These are phyloP conservation scores for Linyphia triangularis DNA, from an alignment of 2,888 invertebrate genomes.

Conservation along the genomic window DNA sequence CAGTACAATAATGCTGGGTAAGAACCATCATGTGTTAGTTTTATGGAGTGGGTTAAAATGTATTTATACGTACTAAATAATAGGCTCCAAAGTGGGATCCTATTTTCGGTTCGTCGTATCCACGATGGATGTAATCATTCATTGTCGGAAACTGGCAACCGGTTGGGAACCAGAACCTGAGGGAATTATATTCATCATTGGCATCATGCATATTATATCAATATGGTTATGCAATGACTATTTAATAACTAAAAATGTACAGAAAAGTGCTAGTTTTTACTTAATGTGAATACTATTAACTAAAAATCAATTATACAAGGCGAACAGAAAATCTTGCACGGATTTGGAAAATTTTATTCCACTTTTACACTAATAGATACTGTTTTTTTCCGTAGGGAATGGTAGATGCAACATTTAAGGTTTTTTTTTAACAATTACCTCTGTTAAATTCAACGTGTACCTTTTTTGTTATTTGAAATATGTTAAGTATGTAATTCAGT, in stretches of 20 bases:
- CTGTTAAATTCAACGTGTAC: too few relatives aligned
- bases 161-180: conserved; percentile 68
- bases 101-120: conserved; percentile 66
- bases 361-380: too few relatives aligned
- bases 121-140: conserved; percentile 70
- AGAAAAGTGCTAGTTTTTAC: too few relatives aligned
- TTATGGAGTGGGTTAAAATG: conserved; percentile 22
- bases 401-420: too few relatives aligned
- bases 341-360: too few relatives aligned
- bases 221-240: conserved; percentile 22
- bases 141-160: conserved; percentile 65
- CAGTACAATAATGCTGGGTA: background rate
- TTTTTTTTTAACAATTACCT: too few relatives aligned
- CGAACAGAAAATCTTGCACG: too few relatives aligned
- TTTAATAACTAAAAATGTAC: background rate
- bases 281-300: too few relatives aligned
- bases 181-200: conserved; percentile 36
- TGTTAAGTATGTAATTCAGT: too few relatives aligned
- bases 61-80: conserved; percentile 71
- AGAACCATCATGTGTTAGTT: background rate
- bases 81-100: conserved; percentile 70
- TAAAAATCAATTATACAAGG: too few relatives aligned
- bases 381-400: too few relatives aligned
- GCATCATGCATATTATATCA: conserved; percentile 22
- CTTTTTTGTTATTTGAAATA: too few relatives aligned